Conservation (phyloP, 2,113 vertebrate species). For the Melanostigma gelatinosum region DNA sequence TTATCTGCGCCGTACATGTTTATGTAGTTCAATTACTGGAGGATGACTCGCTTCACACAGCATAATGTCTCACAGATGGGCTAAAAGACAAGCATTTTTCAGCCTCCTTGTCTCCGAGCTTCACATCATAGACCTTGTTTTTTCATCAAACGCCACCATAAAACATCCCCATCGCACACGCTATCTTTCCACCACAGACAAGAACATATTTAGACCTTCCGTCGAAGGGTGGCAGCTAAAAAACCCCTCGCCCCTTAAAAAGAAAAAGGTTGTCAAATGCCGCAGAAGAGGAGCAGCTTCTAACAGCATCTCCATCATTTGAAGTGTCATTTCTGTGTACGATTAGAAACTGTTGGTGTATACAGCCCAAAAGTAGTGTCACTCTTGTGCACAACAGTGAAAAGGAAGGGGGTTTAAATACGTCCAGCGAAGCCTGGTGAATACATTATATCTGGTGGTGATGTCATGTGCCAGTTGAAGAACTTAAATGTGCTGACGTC, state of each 20-base stretch:
- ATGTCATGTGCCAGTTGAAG: constrained; percentile 31
- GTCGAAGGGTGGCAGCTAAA: not conserved
- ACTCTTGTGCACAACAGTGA: not conserved
- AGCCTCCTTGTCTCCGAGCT: constrained; percentile 5
- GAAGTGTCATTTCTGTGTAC: not conserved
- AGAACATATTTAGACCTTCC: not conserved
- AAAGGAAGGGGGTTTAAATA: not conserved
- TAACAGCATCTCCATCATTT: constrained; percentile 47
- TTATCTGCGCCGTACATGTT: constrained; percentile 24
- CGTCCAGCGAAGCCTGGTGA: constrained; percentile 34
- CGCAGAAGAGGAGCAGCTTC: constrained; percentile 19
- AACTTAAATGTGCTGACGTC: constrained; percentile 40
- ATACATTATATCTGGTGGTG: constrained; percentile 50
- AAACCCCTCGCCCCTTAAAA: not conserved
- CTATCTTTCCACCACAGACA: constrained; percentile 12
- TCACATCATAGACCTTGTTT: constrained; percentile 23
- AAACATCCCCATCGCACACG: too few species aligned
- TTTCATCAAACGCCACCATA: constrained; percentile 22
- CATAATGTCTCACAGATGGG: constrained; percentile 42
- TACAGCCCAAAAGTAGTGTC: not conserved
- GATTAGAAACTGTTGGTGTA: not conserved
- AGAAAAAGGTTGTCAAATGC: not conserved
- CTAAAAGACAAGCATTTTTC: constrained; percentile 11
- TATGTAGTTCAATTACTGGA: constrained; percentile 12
- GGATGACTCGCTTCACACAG: constrained; percentile 14